A percentile compares a stretch with the other conserved stretches of the same genome.
Conservation (phyloP, 2,888 invertebrate genomes). For the Urechis unicinctus region DNA sequence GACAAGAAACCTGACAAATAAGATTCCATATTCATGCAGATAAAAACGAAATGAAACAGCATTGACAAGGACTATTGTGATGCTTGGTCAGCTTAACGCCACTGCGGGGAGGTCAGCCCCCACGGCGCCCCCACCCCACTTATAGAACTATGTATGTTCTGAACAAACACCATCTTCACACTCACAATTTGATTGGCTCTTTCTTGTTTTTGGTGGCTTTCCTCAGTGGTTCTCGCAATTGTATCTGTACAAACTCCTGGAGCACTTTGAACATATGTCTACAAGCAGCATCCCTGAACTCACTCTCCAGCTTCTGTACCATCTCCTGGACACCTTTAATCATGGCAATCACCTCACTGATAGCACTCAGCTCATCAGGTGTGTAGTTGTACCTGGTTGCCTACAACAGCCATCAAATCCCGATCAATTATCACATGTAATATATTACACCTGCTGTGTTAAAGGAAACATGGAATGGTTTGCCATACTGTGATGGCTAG, state of each 20-base stretch:
- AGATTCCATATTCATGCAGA: no score
- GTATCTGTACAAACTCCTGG: constrained; percentile 89
- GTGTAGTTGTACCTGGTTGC: constrained; percentile 96
- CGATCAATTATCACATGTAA: no score
- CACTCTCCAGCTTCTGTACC: constrained; percentile 93
- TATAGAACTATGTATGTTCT: neutral
- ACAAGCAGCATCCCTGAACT: constrained; percentile 81
- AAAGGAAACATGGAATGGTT: neutral
- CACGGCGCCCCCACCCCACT: no score
- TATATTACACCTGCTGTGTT: no score
- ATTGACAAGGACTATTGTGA: no score
- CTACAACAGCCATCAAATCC: no score
- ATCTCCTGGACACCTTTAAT: constrained; percentile 88
- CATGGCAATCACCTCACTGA: constrained; percentile 98
- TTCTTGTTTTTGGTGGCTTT: constrained; percentile 97
- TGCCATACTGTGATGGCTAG: no score
- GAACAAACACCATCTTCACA: neutral
- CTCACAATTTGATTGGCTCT: constrained; percentile 58
- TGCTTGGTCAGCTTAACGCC: no score
- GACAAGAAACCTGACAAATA: no score
- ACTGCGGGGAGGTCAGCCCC: no score
- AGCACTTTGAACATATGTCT: constrained; percentile 90
- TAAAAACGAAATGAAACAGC: no score
- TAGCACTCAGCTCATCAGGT: constrained; percentile 90
- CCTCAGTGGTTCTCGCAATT: constrained; percentile 80